Evolutionary conservation across 2,888 invertebrate species (phyloP), one percentile per base, ranked within the genome.

Genomic region (Branchellion lobata): DNA sequence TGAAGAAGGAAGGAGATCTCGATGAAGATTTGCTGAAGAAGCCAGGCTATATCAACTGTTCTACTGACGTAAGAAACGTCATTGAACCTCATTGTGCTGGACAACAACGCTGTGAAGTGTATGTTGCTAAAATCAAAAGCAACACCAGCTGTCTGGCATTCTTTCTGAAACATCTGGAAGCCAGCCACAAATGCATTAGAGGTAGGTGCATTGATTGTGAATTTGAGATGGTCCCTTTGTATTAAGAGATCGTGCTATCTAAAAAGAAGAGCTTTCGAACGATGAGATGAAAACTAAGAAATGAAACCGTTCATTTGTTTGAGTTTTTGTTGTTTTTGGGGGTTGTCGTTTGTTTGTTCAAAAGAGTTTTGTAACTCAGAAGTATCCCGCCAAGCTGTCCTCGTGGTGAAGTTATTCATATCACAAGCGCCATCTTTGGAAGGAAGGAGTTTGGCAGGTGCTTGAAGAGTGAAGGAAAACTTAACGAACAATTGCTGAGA

Each of bases 381-480:
- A 24, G 24, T 11, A 68, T 78, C 68, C 61, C 65, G 47, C 78
- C 78, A 18, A 40, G 61, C 1, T 78, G 78, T 51, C 18, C 33
- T 29, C n/a, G 0, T 2, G 47, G 40, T 33, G 78, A 78, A 47
- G 51, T 71, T 21, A 78, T 78, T 5, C 14, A 47, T 36, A 65
- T 78, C 51, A 47, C 21, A 29, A 69, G 51, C n/a, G 78, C 78
- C 71, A 51, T 71, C 14, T 78, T 71, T 51, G 78, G 78, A 40
- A 68, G 78, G 47, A 78, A 69, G 78, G 29, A 71, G 1, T 40
- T 78, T 21, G 78, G 78, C 0, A 65, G 78, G 47, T 78, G 78
- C 24, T 40, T 78, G 31, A 36, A n/a, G 11, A 27, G 51, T 21
- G 51, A 78, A 33, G 40, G 36, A 36, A 24, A 36, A 40, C n/a